Evolutionary conservation across 1,140 invertebrate species (phyloP).

Genomic region (Telenomus remus): DNA sequence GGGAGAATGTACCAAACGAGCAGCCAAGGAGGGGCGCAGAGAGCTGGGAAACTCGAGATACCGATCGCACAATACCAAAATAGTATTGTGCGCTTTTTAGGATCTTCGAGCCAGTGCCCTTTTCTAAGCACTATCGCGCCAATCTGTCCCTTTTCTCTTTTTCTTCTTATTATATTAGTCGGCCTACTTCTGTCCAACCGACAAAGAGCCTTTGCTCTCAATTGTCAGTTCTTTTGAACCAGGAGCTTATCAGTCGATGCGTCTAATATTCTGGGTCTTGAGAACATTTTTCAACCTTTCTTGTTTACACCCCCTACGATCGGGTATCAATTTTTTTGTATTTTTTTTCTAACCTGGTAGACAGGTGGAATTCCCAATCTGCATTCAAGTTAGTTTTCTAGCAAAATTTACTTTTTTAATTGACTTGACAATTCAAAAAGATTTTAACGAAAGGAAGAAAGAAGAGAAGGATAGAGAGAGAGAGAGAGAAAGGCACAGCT

Average conservation of each 20-base stretch:
- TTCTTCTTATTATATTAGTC: slow-evolving; percentile 6
- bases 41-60: slow-evolving; percentile 35
- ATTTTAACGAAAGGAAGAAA: too few relatives aligned
- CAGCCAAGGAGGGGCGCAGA: not conserved
- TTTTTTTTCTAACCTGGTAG: too few relatives aligned
- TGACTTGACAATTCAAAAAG: too few relatives aligned
- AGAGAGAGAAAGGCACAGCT: not conserved
- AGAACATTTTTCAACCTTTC: not conserved
- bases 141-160: not conserved
- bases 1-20: slow-evolving; percentile 9
- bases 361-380: too few relatives aligned
- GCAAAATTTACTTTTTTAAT: too few relatives aligned
- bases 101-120: not conserved
- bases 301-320: not conserved
- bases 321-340: too few relatives aligned
- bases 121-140: not conserved
- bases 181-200: not conserved
- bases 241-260: slow-evolving; percentile 26
- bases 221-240: slow-evolving; percentile 14
- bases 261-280: slow-evolving; percentile 8
- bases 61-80: slow-evolving; percentile 27
- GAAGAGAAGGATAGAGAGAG: not conserved
- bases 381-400: too few relatives aligned
- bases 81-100: not conserved
- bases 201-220: not conserved